Evolutionary conservation across 2,797 vertebrate genomes (phyloP).

Genomic region (Phalanger gymnotis): DNA sequence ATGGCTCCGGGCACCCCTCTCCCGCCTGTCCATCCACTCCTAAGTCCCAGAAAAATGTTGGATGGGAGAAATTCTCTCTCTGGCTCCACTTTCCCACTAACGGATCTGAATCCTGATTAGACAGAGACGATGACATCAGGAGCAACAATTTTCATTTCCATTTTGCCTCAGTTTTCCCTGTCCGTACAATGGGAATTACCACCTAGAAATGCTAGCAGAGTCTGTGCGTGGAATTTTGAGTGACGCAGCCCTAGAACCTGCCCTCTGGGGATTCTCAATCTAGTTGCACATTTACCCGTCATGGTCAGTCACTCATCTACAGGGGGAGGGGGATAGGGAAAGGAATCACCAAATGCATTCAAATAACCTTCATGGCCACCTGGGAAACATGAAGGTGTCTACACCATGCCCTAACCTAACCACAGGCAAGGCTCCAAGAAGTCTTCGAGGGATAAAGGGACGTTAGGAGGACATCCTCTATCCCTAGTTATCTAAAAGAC

Average conservation of each 20-base stretch:
- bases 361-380: background rate
- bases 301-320: conserved; percentile 13
- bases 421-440: background rate
- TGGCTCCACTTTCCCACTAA: background rate
- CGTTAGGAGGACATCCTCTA: background rate
- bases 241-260: background rate
- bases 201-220: background rate
- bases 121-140: background rate
- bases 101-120: background rate
- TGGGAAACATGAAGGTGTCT: background rate
- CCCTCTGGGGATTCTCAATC: conserved; percentile 3
- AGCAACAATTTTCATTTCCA: background rate
- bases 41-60: conserved; percentile 29
- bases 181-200: conserved; percentile 1
- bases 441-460: background rate
- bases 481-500: background rate
- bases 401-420: background rate
- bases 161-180: conserved; percentile 36
- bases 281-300: background rate
- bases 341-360: background rate
- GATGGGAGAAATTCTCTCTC: background rate
- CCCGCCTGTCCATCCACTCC: background rate
- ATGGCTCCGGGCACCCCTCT: background rate
- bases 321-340: background rate
- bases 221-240: background rate